phyloP scores from a whole-genome alignment of 53 echinoderm and acorn worm species.

The Echinarachnius parma region DNA sequence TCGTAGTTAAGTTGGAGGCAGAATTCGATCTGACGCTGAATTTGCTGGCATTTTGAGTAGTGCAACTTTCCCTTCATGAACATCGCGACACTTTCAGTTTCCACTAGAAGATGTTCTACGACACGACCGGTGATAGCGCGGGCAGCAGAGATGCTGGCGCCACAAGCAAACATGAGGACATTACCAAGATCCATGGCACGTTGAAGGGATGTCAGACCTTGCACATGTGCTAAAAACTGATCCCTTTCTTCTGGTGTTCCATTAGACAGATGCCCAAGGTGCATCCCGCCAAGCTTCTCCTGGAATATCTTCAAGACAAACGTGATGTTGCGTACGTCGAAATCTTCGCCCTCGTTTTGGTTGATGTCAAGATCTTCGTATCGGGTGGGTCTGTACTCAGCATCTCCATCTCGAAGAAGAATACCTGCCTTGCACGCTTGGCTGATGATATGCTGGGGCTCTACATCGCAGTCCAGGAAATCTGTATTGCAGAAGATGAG shows the following conservation, averaged over 20 bases:
- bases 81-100: conserved; percentile 31
- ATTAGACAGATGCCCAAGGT: conserved; percentile 45
- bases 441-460: conserved; percentile 25
- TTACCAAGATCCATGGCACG: conserved; percentile 47
- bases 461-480: conserved; percentile 20
- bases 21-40: conserved; percentile 53
- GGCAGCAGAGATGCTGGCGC: conserved; percentile 39
- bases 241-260: conserved; percentile 10
- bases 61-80: conserved; percentile 54
- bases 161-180: conserved; percentile 59
- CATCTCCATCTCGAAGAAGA: conserved; percentile 43
- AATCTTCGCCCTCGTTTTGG: not conserved
- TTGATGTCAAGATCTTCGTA: conserved; percentile 40
- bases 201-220: conserved; percentile 28
- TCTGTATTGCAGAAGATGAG: conserved; percentile 48
- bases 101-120: conserved; percentile 1
- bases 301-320: conserved; percentile 61
- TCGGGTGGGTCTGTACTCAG: conserved; percentile 25
- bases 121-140: conserved; percentile 38
- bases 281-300: conserved; percentile 56
- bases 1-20: conserved; percentile 64
- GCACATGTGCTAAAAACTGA: conserved; percentile 22
- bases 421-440: conserved; percentile 42
- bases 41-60: conserved; percentile 39
- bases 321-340: conserved; percentile 26